Percentiles rank a stretch among this genome's conserved stretches.
Evolutionary conservation across 2,888 invertebrate genomes (phyloP).

Genomic region (Parnassius orleans): DNA sequence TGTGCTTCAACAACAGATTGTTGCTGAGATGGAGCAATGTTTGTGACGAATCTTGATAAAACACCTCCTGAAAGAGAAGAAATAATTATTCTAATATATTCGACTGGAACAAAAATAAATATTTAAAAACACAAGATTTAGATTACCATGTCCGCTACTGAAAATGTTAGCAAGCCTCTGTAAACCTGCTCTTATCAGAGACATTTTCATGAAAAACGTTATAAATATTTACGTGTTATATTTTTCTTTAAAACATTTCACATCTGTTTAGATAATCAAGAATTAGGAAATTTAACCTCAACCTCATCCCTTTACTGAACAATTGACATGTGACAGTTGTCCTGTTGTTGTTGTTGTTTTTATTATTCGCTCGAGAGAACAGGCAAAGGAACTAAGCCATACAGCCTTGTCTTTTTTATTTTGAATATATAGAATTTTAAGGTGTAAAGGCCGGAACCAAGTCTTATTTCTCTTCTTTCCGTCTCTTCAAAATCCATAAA

Average conservation of each 20-base stretch:
- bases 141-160: constrained; percentile 51
- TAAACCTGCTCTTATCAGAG: constrained; percentile 60
- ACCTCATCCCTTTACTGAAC: no score
- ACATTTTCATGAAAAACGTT: constrained; percentile 39
- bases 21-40: constrained; percentile 45
- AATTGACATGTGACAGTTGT: no score
- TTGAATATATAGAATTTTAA: no score
- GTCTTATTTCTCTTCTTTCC: no score
- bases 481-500: no score
- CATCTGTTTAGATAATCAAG: constrained; percentile 4
- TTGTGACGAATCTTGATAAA: constrained; percentile 60
- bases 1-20: constrained; percentile 49
- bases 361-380: no score
- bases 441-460: no score
- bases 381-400: no score
- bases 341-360: no score
- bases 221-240: constrained; percentile 6
- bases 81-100: neutral
- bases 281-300: constrained; percentile 16
- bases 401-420: no score
- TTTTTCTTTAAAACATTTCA: constrained; percentile 4
- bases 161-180: constrained; percentile 55
- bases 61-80: constrained; percentile 54
- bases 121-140: neutral
- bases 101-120: neutral